Conservation (phyloP, 2,888 invertebrate genomes). For the Drosophila rellima region DNA sequence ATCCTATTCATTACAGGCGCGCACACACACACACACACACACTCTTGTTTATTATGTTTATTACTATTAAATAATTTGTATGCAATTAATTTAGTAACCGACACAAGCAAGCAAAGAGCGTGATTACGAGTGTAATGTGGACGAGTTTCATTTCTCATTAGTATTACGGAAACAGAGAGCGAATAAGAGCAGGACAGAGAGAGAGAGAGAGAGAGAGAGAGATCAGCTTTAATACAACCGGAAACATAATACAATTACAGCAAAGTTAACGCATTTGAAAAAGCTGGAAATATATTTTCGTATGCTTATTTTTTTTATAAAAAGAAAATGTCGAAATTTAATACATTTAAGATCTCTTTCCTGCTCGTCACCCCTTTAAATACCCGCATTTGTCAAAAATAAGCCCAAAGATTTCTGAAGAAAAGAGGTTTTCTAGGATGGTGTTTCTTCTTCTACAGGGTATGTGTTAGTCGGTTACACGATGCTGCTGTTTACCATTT, state of each 20-base stretch:
- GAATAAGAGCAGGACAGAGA: not conserved
- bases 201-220: not conserved
- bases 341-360: too few relatives aligned
- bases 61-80: conserved; percentile 82
- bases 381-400: too few relatives aligned
- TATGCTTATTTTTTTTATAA: too few relatives aligned
- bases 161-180: conserved; percentile 8
- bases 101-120: conserved; percentile 33
- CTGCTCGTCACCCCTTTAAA: too few relatives aligned
- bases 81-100: conserved; percentile 78
- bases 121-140: conserved; percentile 42
- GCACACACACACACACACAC: conserved; percentile 33
- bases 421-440: too few relatives aligned
- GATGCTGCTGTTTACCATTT: not conserved
- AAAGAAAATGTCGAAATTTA: too few relatives aligned
- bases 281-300: not conserved
- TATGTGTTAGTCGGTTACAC: not conserved
- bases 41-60: conserved; percentile 76
- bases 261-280: not conserved
- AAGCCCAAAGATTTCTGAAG: too few relatives aligned
- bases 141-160: conserved; percentile 59
- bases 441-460: not conserved
- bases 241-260: conserved; percentile 32
- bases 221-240: conserved; percentile 35
- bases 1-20: conserved; percentile 29